Base-by-base conservation (phyloP, 2,797 vertebrate species). In the Rhabdophis nuchalis region DNA sequence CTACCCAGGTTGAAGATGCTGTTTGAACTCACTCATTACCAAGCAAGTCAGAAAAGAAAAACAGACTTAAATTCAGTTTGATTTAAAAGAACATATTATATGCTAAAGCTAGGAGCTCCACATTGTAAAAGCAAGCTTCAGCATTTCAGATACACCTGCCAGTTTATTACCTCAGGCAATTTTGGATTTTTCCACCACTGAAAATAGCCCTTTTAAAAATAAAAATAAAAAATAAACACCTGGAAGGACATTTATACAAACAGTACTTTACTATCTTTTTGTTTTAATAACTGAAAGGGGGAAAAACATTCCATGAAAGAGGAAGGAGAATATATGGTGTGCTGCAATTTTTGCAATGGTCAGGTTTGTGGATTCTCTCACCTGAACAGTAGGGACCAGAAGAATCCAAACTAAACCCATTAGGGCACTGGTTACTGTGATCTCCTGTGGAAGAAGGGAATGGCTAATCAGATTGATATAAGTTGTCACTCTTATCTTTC, bases 391-490 rank as follows among this genome's bases (percentile, higher is more conserved):
- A 99, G 0, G 98, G 98, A 54, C 98, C 99, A 14, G 97, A 92
- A 0, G 98, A 96, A 91, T 99, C 98, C 95, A 99, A 95, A 32
- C 92, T 94, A 97, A 99, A 99, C 20, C 99, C 99, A 0, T 93
- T 94, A 61, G 99, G 99, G 95, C 99, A 99, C 96, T 99, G 99
- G 95, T 99, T 99, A 96, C 99, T 99, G 5, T 97, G 98, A 58
- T 99, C 99, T 94, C 99, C 99, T 99, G 96, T 10, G 94, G 50
- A 52, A 61, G 25, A 93, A 93, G 94, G 57, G 3, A 68, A 20
- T 23, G 3, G 61, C 92, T 91, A 97, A 72, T 58, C 2, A n/a
- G 41, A 25, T 3, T 56, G 12, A 92, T 64, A 61, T 29, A 91
- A 91, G 0, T 27, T 87, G 29, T 29, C 46, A 8, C 20, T 53